Conservation (phyloP, 1,140 invertebrate species). For the Theocolax elegans region DNA sequence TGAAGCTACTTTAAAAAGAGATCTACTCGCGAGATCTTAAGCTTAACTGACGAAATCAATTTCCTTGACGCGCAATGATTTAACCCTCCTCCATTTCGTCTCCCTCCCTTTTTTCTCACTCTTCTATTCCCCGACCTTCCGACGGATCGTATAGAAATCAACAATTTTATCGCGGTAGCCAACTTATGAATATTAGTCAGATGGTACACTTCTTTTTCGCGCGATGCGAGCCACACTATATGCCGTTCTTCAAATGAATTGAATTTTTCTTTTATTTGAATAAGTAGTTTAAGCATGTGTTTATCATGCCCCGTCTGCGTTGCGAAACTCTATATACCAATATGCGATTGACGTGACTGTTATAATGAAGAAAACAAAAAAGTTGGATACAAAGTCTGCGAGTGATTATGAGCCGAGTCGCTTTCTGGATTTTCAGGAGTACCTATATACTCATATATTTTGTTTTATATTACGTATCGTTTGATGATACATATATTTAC, state of each 20-base stretch:
- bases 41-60: conserved; percentile 37
- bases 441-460: too few species aligned
- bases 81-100: conserved; percentile 24
- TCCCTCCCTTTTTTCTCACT: conserved; percentile 11
- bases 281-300: neutral
- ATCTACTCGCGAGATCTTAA: conserved; percentile 17
- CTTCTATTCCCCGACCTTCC: neutral
- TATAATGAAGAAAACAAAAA: too few species aligned
- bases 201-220: neutral
- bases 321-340: conserved; percentile 12
- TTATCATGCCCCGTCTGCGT: neutral
- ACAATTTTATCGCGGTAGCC: conserved; percentile 48
- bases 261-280: conserved; percentile 2
- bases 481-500: too few species aligned
- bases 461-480: too few species aligned
- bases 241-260: neutral
- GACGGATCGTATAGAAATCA: conserved; percentile 20
- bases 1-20: neutral
- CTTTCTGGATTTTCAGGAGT: too few species aligned
- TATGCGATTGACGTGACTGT: too few species aligned
- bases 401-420: too few species aligned
- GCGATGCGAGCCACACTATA: neutral
- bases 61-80: conserved; percentile 15
- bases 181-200: conserved; percentile 27
- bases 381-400: too few species aligned